Percentiles rank a stretch among this genome's conserved stretches.
phyloP scores from a whole-genome alignment of 2,113 vertebrate species.

The Colistium nudipinnis region DNA sequence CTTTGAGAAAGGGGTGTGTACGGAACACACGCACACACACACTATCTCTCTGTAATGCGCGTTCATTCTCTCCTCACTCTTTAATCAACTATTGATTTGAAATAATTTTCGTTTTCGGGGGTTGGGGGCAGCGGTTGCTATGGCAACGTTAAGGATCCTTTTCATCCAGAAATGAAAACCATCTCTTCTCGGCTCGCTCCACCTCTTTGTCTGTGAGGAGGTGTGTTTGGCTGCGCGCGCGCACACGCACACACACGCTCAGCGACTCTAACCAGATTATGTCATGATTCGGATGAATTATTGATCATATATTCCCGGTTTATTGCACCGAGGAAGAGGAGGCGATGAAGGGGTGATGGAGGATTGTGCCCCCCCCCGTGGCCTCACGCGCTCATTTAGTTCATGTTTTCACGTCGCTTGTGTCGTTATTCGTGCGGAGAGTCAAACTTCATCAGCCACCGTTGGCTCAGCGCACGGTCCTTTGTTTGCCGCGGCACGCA shows the following conservation, averaged over 20 bases:
- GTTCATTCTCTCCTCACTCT: background rate
- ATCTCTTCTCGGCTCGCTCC: constrained; percentile 20
- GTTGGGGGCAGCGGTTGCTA: too few relatives aligned
- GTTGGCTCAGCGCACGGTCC: constrained; percentile 65
- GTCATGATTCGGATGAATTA: constrained; percentile 63
- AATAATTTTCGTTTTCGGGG: constrained; percentile 5
- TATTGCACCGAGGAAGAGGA: constrained; percentile 39
- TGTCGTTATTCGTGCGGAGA: background rate
- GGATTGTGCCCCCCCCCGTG: background rate
- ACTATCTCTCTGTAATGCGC: background rate
- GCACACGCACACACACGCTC: constrained; percentile 2
- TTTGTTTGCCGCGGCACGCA: constrained; percentile 81
- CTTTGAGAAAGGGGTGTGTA: constrained; percentile 73
- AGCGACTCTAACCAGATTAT: constrained; percentile 37
- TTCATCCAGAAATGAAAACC: constrained; percentile 31
- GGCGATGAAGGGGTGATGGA: background rate
- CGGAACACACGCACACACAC: constrained; percentile 53
- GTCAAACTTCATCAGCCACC: constrained; percentile 54
- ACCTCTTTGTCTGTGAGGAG: constrained; percentile 73
- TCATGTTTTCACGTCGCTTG: background rate
- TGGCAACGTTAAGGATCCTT: too few relatives aligned
- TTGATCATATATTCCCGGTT: constrained; percentile 53
- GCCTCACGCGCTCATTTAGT: background rate
- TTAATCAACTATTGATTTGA: background rate
- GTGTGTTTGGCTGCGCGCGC: constrained; percentile 57